phyloP scores from a whole-genome alignment of 2,797 vertebrate species.

The Peromyscus eremicus region DNA sequence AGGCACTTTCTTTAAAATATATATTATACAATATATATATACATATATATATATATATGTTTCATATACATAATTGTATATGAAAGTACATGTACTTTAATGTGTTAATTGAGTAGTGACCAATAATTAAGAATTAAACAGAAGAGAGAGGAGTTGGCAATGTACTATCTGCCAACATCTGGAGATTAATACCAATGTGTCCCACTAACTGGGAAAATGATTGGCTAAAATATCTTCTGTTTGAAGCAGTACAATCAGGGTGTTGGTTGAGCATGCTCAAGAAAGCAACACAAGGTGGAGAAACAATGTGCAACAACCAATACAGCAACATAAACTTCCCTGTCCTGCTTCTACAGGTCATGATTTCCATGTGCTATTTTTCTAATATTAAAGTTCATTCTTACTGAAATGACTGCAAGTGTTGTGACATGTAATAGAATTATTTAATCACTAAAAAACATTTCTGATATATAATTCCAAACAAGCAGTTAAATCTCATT shows the following conservation, averaged over 20 bases:
- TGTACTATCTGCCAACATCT: background rate
- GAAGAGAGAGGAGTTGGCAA: accelerated
- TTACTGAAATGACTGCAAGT: background rate
- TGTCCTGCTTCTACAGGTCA: accelerated
- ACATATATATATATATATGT: background rate
- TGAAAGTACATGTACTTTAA: accelerated
- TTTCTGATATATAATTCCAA: background rate
- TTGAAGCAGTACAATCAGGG: accelerated
- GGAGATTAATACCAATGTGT: background rate
- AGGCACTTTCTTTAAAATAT: background rate
- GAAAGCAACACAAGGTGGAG: background rate
- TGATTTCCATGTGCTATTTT: accelerated
- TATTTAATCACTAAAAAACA: background rate
- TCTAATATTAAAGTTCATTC: background rate
- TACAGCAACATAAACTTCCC: accelerated
- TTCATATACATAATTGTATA: background rate
- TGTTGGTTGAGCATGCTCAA: background rate
- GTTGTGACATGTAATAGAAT: background rate
- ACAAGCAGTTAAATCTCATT: background rate
- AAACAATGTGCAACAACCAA: background rate
- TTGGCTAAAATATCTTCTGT: accelerated
- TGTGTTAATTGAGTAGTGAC: background rate
- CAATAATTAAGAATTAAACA: background rate
- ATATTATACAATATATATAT: background rate
- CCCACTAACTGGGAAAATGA: background rate